phyloP scores from a whole-genome alignment of 2,113 vertebrate genomes.

The Penelope pileata region DNA sequence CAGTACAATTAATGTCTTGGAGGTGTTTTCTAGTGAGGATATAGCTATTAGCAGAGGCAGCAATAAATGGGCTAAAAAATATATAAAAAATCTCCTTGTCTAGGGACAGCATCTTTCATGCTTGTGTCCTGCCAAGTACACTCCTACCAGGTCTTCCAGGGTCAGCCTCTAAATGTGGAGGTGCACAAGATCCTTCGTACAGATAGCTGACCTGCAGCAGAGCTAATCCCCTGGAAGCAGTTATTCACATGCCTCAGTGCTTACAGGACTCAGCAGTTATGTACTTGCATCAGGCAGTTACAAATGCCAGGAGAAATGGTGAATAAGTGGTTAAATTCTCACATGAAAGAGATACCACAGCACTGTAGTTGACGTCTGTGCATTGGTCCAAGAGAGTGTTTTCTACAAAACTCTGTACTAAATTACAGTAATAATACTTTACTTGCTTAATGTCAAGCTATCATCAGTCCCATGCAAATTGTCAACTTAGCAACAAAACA shows the following conservation, averaged over 20 bases:
- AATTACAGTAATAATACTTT: conserved; percentile 54
- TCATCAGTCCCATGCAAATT: conserved; percentile 54
- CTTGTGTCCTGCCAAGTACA: neutral
- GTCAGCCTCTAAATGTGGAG: neutral
- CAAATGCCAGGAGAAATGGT: neutral
- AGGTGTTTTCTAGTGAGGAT: neutral
- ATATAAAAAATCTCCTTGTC: neutral
- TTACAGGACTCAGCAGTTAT: fast-evolving
- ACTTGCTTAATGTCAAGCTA: conserved; percentile 63
- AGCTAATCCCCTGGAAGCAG: neutral
- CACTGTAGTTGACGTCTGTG: neutral
- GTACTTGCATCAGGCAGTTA: neutral
- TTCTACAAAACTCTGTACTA: conserved; percentile 27
- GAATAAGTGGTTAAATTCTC: neutral
- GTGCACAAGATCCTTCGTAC: neutral
- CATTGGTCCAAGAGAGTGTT: conserved; percentile 14
- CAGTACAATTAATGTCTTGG: neutral
- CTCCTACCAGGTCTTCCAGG: neutral
- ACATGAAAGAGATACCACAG: neutral
- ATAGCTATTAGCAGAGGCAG: neutral
- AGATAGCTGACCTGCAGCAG: neutral
- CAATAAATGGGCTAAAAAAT: neutral
- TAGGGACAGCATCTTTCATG: neutral
- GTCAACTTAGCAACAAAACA: conserved; percentile 43
- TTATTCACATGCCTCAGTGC: neutral